Evolutionary conservation across 2,113 vertebrate species (phyloP).

Genomic region (Amphiprion ocellaris): DNA sequence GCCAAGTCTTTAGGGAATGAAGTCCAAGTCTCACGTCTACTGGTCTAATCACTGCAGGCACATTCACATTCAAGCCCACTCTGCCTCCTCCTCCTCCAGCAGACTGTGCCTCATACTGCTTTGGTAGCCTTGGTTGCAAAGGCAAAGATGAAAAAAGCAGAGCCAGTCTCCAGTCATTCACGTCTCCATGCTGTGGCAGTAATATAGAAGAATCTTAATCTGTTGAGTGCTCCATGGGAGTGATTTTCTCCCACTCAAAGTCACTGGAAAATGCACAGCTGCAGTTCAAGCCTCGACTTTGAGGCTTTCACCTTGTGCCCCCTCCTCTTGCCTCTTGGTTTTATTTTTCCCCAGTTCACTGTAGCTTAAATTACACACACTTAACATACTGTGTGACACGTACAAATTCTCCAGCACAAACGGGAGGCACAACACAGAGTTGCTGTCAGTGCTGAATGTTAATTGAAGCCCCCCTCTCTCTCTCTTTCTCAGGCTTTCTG

Average conservation of each 20-base stretch:
- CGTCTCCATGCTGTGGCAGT: slow-evolving; percentile 33
- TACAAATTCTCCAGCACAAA: slow-evolving; percentile 51
- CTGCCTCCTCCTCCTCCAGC: not conserved
- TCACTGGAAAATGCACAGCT: slow-evolving; percentile 67
- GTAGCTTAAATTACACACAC: slow-evolving; percentile 49
- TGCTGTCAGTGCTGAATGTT: slow-evolving; percentile 59
- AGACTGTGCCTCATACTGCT: slow-evolving; percentile 1
- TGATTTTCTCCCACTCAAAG: slow-evolving; percentile 59
- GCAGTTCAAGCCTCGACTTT: slow-evolving; percentile 57
- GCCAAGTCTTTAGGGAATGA: not conserved
- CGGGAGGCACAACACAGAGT: slow-evolving; percentile 34
- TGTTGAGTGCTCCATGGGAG: slow-evolving; percentile 51
- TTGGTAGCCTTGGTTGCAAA: slow-evolving; percentile 8
- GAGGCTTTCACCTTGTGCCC: slow-evolving; percentile 46
- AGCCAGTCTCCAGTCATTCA: slow-evolving; percentile 45
- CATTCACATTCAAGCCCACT: not conserved
- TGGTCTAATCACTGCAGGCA: not conserved
- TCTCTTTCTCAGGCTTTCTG: slow-evolving; percentile 41
- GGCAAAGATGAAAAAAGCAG: slow-evolving; percentile 6
- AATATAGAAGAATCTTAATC: slow-evolving; percentile 64
- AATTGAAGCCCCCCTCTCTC: slow-evolving; percentile 64
- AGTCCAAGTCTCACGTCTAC: not conserved
- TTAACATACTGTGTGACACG: slow-evolving; percentile 52
- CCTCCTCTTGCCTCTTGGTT: slow-evolving; percentile 1
- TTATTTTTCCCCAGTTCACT: slow-evolving; percentile 26